Conservation (phyloP, 1,140 invertebrate genomes). For the Choristoneura fumiferana region DNA sequence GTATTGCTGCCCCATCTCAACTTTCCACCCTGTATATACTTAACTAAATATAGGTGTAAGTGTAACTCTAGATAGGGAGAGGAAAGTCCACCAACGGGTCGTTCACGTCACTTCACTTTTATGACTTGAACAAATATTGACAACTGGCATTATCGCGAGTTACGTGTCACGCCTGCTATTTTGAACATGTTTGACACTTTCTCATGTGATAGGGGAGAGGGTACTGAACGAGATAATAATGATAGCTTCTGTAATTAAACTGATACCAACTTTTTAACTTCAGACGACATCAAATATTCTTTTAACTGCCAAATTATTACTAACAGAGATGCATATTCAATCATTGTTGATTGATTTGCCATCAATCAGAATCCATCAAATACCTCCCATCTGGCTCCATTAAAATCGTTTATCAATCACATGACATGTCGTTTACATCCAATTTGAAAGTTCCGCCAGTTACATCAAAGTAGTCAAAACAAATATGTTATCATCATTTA, state of each 20-base stretch:
- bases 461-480: neutral
- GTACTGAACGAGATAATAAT: neutral
- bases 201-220: neutral
- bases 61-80: slow-evolving; percentile 22
- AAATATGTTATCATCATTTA: neutral
- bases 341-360: slow-evolving; percentile 2
- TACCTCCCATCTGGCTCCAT: neutral
- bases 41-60: too few relatives aligned
- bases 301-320: too few relatives aligned
- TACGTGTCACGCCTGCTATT: slow-evolving; percentile 24
- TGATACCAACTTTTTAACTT: too few relatives aligned
- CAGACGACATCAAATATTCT: too few relatives aligned
- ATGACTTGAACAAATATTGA: slow-evolving; percentile 47
- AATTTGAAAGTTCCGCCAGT: slow-evolving; percentile 1
- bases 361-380: slow-evolving; percentile 15
- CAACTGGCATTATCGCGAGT: slow-evolving; percentile 35
- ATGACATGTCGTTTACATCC: neutral
- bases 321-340: slow-evolving; percentile 1
- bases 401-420: neutral
- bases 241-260: neutral
- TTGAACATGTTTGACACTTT: slow-evolving; percentile 15
- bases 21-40: too few relatives aligned
- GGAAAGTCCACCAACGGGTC: slow-evolving; percentile 30
- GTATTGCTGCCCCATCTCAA: too few relatives aligned
- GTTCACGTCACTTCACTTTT: slow-evolving; percentile 30